A percentile compares a stretch with the other conserved stretches of the same genome.
These are phyloP conservation scores for Pogona vitticeps DNA, from an alignment of 2,113 vertebrate species.

Conservation along the genomic window DNA sequence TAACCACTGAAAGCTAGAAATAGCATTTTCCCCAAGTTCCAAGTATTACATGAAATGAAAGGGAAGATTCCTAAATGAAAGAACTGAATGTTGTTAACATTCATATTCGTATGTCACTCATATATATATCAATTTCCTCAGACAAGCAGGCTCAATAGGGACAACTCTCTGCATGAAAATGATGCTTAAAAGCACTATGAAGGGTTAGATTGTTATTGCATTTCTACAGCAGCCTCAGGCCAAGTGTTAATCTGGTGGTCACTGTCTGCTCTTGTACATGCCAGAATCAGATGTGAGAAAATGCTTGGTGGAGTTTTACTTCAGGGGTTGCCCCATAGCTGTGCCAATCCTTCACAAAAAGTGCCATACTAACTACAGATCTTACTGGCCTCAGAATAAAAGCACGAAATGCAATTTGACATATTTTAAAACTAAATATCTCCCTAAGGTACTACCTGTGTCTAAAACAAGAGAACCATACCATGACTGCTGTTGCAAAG, in stretches of 20 bases:
- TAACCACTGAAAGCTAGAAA: neutral
- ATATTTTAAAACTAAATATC: neutral
- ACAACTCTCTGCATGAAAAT: slow-evolving; percentile 6
- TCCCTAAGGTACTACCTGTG: neutral
- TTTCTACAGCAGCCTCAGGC: slow-evolving; percentile 10
- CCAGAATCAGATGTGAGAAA: slow-evolving; percentile 1
- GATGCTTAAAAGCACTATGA: slow-evolving; percentile 1
- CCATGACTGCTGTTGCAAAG: neutral
- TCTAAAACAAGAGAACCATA: neutral
- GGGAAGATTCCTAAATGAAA: neutral
- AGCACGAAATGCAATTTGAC: slow-evolving; percentile 5
- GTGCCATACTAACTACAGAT: neutral
- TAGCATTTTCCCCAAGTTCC: neutral
- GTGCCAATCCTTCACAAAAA: slow-evolving; percentile 10
- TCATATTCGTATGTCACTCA: neutral
- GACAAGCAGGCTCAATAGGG: slow-evolving; percentile 4
- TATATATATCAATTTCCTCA: slow-evolving; percentile 24
- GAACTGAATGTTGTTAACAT: neutral
- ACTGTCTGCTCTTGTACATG: neutral
- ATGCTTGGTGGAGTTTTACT: neutral
- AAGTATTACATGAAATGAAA: slow-evolving; percentile 3
- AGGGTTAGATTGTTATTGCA: slow-evolving; percentile 13
- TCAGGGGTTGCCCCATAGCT: neutral
- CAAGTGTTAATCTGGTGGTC: slow-evolving; percentile 17
- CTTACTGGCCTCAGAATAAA: neutral